phyloP scores from a whole-genome alignment of 2,113 vertebrate genomes.

The Glaucomys volans region DNA sequence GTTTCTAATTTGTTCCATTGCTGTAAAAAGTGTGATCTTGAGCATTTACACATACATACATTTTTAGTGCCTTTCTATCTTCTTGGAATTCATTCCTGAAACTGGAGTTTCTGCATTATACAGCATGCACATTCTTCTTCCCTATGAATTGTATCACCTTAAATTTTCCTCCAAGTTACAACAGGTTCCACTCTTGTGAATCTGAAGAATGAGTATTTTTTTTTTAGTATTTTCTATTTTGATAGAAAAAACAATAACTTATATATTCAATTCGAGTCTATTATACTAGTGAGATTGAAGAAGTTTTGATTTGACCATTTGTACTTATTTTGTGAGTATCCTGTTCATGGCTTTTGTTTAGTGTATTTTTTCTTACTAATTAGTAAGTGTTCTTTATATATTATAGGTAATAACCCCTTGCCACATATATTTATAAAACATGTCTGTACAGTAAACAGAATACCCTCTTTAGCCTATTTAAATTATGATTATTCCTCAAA shows the following conservation, averaged over 20 bases:
- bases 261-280: background rate
- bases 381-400: background rate
- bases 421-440: conserved; percentile 7
- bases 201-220: background rate
- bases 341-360: background rate
- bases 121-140: background rate
- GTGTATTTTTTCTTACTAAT: conserved; percentile 42
- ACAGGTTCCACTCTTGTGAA: background rate
- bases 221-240: background rate
- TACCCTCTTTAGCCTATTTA: background rate
- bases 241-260: conserved; percentile 26
- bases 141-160: background rate
- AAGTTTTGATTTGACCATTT: conserved; percentile 12
- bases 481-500: background rate
- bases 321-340: background rate
- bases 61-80: conserved; percentile 27
- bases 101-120: background rate
- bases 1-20: background rate
- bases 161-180: background rate
- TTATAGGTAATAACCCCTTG: background rate
- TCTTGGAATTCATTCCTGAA: background rate
- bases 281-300: background rate
- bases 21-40: background rate
- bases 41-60: background rate
- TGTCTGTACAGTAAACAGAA: background rate